Evolutionary conservation across 2,888 invertebrate species (phyloP), one percentile per base, ranked within the genome.

Genomic region (Minunthozetes semirufus): DNA sequence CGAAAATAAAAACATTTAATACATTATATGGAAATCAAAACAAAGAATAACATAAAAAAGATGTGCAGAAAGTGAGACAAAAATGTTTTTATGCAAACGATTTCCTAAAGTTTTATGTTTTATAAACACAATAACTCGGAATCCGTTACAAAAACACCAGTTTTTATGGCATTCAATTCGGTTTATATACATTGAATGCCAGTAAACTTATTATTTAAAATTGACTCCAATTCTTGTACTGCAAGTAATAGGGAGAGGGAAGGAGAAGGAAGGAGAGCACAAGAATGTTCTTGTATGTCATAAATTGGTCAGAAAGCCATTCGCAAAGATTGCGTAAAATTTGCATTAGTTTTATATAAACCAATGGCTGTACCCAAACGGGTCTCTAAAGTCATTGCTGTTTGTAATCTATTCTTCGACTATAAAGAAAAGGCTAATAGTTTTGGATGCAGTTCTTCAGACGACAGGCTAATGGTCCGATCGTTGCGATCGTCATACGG

Each of bases 321-420:
- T 66, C 19, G 1, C 38, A 38, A 38, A 38, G 19, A 66, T 66
- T 59, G 59, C 3, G 29, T 27, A 15, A 59, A 59, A 59, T 59
- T 38, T 66, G 66, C 66, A 66, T 66, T 66, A 19, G 17, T 59
- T 6, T 25, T 13, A 59, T 17, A 48, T 13, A n/a, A 48, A 48
- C n/a, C 15, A n/a, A 17, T n/a, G 48, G 48, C 15, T n/a, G 2
- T 13, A 17, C 48, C 17, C 3, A 13, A 25, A 59, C 59, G 11
- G 59, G 59, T 61, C 61, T 61, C 38, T 66, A 66, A 66, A 38
- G 66, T 38, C 66, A 38, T 33, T 66, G 27, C 29, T 61, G 25
- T 61, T 11, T 19, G 9, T n/a, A 38, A 66, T 66, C 66, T 66
- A 38, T 66, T 2, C n/a, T 3, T 38, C 33, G 8, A 11, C 13